Evolutionary conservation across 1,140 invertebrate genomes (phyloP), one percentile per base, ranked within the genome.

Genomic region (Pygmarrhopalites habei): DNA sequence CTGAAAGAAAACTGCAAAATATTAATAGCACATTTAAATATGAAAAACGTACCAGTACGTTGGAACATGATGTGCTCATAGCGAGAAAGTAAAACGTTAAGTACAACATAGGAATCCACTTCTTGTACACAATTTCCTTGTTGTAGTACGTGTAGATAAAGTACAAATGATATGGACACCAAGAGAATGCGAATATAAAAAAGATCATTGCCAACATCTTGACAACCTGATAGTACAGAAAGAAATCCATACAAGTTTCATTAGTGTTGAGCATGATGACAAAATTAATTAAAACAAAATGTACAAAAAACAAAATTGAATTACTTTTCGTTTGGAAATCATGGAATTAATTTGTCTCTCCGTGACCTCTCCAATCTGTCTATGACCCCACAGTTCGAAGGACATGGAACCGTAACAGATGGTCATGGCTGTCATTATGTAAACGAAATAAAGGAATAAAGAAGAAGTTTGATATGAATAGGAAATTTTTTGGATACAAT

Each of bases 21-120:
- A n/a, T n/a, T n/a, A n/a, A n/a, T n/a, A n/a, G n/a, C n/a, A n/a
- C n/a, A n/a, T n/a, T n/a, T n/a, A n/a, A n/a, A n/a, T n/a, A n/a
- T n/a, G n/a, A n/a, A n/a, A n/a, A n/a, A n/a, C n/a, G n/a, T n/a
- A n/a, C 90, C 47, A 93, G 83, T 0, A 90, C 90, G 77, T 94
- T 93, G 58, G 92, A 88, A 15, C 86, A 92, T 90, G 89, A 87
- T 71, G 92, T 92, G 1, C 87, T 86, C 91, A 94, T 94, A 1
- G 91, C 91, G 19, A 94, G 78, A 88, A 89, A 94, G 72, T 93
- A 94, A 75, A 93, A 92, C 5, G 82, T 81, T 12, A 94, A 76
- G 75, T 86, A 89, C 44, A n/a, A 92, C 79, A 67, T 90, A 87
- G 72, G 88, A 0, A 90, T 83, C 72, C 89, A 88, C 59, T 80